Base-by-base conservation (phyloP, 2,888 invertebrate species). In the Heliconius charithonia region DNA sequence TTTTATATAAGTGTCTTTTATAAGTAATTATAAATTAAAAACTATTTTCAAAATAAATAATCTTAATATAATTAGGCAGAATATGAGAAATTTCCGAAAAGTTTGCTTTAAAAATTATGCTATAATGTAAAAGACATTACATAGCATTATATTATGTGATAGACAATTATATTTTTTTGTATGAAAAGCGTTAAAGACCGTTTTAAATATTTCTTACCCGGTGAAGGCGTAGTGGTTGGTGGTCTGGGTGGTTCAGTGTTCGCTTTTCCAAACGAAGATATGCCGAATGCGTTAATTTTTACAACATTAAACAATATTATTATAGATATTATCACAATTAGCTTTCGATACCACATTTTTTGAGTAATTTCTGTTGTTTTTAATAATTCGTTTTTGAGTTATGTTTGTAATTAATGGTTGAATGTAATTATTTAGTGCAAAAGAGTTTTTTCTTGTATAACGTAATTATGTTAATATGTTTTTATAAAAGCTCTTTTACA, bases 191-290 rank as follows among this genome's bases (percentile, higher is more conserved):
- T 79, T 66, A 76, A 81, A 81, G 82, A 85, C 85, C 86, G 67
- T 87, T 85, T 87, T 83, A 84, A 74, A 86, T 85, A 85, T 80
- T 78, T 90, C 93, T 94, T 94, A 94, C 94, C 94, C 76, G 92
- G 93, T 32, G 91, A 84, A 78, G 89, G 86, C 32, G 94, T 91
- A 0, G 93, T 91, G 32, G 92, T 91, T 37, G 89, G 88, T 37
- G 92, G 91, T 83, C 89, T 91, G 77, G 94, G 92, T 6, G 94
- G 89, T 32, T 94, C 93, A 0, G 94, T 94, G 81, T 92, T 92
- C 41, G 93, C 93, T 83, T 92, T 92, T 77, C 94, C 94, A 81
- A 93, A 93, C 13, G 93, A 93, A 4, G 93, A 93, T 75, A 93
- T 92, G 65, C 93, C 93, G 82, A 93, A 93, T 70, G 89, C 87